Conservation (phyloP, 1,140 invertebrate species). For the Medauroidea extradentata region DNA sequence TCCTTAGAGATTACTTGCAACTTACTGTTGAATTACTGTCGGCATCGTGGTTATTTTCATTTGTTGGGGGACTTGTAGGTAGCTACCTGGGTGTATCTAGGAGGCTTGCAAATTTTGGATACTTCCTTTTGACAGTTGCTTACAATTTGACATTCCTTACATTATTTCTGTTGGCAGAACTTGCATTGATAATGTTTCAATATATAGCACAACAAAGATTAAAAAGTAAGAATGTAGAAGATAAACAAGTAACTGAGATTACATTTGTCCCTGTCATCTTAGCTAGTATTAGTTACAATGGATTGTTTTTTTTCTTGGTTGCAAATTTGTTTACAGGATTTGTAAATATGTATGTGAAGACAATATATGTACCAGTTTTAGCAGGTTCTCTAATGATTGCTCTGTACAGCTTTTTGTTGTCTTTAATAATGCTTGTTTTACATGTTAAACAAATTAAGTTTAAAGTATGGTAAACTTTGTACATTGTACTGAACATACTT, state of each 20-base stretch:
- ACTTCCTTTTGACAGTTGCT: slow-evolving; percentile 67
- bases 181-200: slow-evolving; percentile 39
- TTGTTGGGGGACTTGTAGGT: not conserved
- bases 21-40: not conserved
- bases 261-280: slow-evolving; percentile 52
- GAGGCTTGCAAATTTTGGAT: slow-evolving; percentile 71
- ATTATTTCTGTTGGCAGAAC: slow-evolving; percentile 52
- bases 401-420: slow-evolving; percentile 49
- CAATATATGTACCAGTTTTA: slow-evolving; percentile 47
- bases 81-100: slow-evolving; percentile 54
- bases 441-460: slow-evolving; percentile 9
- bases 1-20: not conserved
- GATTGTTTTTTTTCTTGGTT: slow-evolving; percentile 70
- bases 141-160: slow-evolving; percentile 50
- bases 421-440: not conserved
- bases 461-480: slow-evolving; percentile 13
- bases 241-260: slow-evolving; percentile 19
- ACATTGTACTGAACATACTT: too few species aligned
- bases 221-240: not conserved
- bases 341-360: slow-evolving; percentile 65
- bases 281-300: slow-evolving; percentile 67
- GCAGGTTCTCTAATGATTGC: slow-evolving; percentile 52
- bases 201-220: not conserved
- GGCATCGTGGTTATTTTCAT: too few species aligned
- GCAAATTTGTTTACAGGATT: slow-evolving; percentile 75